These are phyloP conservation scores for Nanorana parkeri DNA, from an alignment of 2,113 vertebrate species.

Conservation along the genomic window DNA sequence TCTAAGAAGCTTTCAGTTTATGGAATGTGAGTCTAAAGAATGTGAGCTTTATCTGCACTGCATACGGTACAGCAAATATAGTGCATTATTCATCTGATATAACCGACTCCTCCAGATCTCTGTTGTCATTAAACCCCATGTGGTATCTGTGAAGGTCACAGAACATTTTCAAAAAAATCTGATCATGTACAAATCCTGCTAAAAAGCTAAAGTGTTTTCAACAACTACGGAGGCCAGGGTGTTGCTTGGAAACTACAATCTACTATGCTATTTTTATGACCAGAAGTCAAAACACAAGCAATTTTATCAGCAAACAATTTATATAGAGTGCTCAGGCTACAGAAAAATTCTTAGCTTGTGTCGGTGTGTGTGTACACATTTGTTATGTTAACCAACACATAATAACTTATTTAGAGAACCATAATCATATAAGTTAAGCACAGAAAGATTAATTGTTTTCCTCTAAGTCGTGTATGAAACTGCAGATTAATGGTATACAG, in stretches of 20 bases:
- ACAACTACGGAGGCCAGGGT: slow-evolving; percentile 16
- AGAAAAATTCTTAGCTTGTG: not conserved
- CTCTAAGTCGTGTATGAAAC: too few species aligned
- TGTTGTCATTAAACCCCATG: slow-evolving; percentile 42
- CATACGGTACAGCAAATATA: not conserved
- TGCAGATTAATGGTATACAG: too few species aligned
- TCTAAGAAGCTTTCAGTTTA: not conserved
- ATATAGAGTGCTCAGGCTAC: not conserved
- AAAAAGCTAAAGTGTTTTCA: slow-evolving; percentile 47
- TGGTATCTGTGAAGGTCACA: slow-evolving; percentile 49
- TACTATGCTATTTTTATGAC: slow-evolving; percentile 38
- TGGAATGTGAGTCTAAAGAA: not conserved
- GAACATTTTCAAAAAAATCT: slow-evolving; percentile 44
- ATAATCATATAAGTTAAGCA: too few species aligned
- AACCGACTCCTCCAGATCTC: slow-evolving; percentile 3
- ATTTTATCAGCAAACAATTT: slow-evolving; percentile 29
- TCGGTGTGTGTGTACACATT: too few species aligned
- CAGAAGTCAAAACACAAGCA: slow-evolving; percentile 22
- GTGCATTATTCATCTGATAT: slow-evolving; percentile 3
- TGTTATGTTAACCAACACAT: too few species aligned
- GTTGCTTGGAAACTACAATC: slow-evolving; percentile 43
- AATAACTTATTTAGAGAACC: too few species aligned
- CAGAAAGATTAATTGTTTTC: too few species aligned
- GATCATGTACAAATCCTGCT: slow-evolving; percentile 49
- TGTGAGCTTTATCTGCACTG: not conserved